phyloP scores from a whole-genome alignment of 2,113 vertebrate species.

The Talpa occidentalis region DNA sequence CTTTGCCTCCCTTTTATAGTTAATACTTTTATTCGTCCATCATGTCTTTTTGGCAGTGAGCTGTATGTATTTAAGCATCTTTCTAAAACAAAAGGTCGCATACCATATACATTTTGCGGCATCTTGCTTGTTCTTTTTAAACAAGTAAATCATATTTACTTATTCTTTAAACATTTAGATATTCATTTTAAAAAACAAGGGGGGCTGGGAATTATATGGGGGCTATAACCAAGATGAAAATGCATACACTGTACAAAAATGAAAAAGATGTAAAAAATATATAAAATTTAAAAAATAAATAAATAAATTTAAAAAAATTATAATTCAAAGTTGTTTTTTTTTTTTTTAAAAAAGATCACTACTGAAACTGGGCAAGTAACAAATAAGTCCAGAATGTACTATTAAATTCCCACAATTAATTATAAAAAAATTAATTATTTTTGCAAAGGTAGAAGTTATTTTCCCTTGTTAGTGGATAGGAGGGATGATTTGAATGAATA shows the following conservation, averaged over 20 bases:
- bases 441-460: not conserved
- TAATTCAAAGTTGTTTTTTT: too few species aligned
- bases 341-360: slow-evolving; percentile 35
- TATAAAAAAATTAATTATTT: not conserved
- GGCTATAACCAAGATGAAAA: too few species aligned
- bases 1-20: not conserved
- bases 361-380: not conserved
- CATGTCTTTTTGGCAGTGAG: not conserved
- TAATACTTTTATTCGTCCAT: not conserved
- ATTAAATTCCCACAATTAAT: slow-evolving; percentile 22
- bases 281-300: too few species aligned
- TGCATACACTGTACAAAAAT: too few species aligned
- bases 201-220: too few species aligned
- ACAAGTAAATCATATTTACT: not conserved
- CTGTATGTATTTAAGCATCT: not conserved
- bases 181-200: too few species aligned
- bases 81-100: not conserved
- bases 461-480: not conserved
- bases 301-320: too few species aligned
- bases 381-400: slow-evolving; percentile 50
- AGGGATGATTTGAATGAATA: not conserved
- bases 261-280: too few species aligned
- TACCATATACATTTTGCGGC: not conserved
- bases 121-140: slow-evolving; percentile 24
- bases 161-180: not conserved